phyloP scores from a whole-genome alignment of 2,113 vertebrate genomes.

The Lampris megalopsis region DNA sequence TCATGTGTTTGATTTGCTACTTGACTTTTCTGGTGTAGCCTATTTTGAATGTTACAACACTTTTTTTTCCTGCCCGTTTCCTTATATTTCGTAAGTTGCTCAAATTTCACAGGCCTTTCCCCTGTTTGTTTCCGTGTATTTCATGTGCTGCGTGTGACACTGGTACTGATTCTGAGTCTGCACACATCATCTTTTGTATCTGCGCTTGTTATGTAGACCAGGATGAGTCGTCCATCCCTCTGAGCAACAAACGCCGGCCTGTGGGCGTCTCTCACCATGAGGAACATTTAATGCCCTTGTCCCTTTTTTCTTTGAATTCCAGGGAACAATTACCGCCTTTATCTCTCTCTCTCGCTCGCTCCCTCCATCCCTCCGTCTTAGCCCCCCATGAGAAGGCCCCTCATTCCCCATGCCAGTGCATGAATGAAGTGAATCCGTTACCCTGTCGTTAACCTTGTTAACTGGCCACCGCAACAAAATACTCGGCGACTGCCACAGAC shows the following conservation, averaged over 20 bases:
- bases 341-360: slow-evolving; percentile 30
- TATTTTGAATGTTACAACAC: too few relatives aligned
- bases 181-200: slow-evolving; percentile 12
- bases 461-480: neutral
- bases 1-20: slow-evolving; percentile 31
- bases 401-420: slow-evolving; percentile 17
- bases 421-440: slow-evolving; percentile 6
- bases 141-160: slow-evolving; percentile 16
- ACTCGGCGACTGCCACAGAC: neutral
- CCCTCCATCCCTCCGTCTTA: slow-evolving; percentile 7
- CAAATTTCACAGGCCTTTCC: slow-evolving; percentile 43
- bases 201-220: neutral
- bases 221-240: slow-evolving; percentile 27
- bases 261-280: slow-evolving; percentile 7
- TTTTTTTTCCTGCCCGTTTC: too few relatives aligned
- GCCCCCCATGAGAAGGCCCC: neutral
- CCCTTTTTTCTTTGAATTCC: neutral
- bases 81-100: too few relatives aligned
- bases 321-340: slow-evolving; percentile 18
- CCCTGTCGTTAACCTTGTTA: neutral
- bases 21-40: slow-evolving; percentile 10
- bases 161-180: neutral
- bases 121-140: slow-evolving; percentile 35
- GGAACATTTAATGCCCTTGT: slow-evolving; percentile 11
- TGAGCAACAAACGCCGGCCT: slow-evolving; percentile 41